Base-by-base conservation (phyloP, 2,113 vertebrate species). In the Hyla sarda region DNA sequence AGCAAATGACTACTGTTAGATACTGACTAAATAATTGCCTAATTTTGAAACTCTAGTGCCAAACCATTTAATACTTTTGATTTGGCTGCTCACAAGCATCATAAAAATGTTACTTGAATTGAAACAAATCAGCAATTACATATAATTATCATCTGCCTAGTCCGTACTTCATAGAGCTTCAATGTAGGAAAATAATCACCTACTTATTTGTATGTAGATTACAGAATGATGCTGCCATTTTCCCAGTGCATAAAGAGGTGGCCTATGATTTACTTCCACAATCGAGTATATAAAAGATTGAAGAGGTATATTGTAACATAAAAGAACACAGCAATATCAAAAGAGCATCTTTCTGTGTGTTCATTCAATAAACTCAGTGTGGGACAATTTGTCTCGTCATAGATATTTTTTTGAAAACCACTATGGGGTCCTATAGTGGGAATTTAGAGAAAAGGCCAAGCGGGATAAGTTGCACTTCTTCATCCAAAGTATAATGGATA, bases 111-210 rank as follows among this genome's bases (percentile, higher is more conserved):
- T 69, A 69, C 65, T 34, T 21, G 32, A 34, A 69, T 37, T 69
- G 65, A 69, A 69, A 34, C 65, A 69, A 69, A 69, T 69, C 65
- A 69, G 65, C 65, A 65, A n/a, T 69, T 69, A 69, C 65, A 69
- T 34, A 34, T 69, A 69, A 69, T 69, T 69, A 34, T 69, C 65
- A 32, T 19, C 28, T 69, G 30, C 65, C 32, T 69, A 19, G 32
- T 69, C 32, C 32, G 16, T 21, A 37, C 65, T 34, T 69, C 8
- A 69, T 37, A 34, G 14, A 10, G 34, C 32, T 69, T 69, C 10
- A 69, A 69, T 34, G 65, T 19, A 14, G 32, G 34, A 69, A 69
- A 69, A 69, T 34, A 69, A 34, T 69, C 28, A 67, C 62, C 5
- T 32, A 34, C 65, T 19, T 65, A 28, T 30, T 30, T 65, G 62